A percentile compares a stretch with the other conserved stretches of the same genome.
Conservation (phyloP, 2,797 vertebrate genomes). For the Chelonia mydas region DNA sequence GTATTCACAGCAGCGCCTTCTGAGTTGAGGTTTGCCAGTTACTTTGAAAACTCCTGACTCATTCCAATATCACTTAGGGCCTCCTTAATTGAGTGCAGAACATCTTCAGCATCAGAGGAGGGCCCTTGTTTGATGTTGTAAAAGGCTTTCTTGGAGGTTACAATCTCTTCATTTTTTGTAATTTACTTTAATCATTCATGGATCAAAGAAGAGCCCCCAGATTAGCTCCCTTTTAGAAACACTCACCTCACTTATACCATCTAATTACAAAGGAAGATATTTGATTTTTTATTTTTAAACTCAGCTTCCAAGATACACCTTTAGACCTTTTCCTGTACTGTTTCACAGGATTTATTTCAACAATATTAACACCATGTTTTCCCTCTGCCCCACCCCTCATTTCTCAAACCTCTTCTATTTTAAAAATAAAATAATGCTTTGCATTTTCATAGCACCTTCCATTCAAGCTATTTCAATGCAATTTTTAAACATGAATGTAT, state of each 20-base stretch:
- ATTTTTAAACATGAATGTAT: background rate
- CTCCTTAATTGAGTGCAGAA: slow-evolving; percentile 52
- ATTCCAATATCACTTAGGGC: slow-evolving; percentile 19
- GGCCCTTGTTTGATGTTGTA: slow-evolving; percentile 23
- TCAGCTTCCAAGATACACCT: background rate
- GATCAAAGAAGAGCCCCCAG: slow-evolving; percentile 18
- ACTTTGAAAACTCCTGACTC: slow-evolving; percentile 69
- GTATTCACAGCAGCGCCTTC: slow-evolving; percentile 25
- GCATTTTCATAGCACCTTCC: slow-evolving; percentile 15
- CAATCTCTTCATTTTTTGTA: background rate
- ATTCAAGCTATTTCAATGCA: slow-evolving; percentile 8
- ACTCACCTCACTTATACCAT: background rate
- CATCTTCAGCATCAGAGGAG: slow-evolving; percentile 60
- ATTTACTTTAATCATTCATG: slow-evolving; percentile 9
- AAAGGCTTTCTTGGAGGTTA: slow-evolving; percentile 51
- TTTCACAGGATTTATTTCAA: background rate
- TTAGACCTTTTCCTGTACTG: background rate
- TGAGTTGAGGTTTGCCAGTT: slow-evolving; percentile 54
- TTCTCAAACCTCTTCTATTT: background rate
- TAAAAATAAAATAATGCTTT: background rate
- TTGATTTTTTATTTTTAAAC: background rate
- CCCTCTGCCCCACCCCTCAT: background rate
- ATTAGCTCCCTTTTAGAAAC: slow-evolving; percentile 13
- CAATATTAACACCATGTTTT: background rate
- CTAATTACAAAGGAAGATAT: background rate